Base-by-base conservation (phyloP, 1,140 invertebrate species). In the Drosophila lowei region DNA sequence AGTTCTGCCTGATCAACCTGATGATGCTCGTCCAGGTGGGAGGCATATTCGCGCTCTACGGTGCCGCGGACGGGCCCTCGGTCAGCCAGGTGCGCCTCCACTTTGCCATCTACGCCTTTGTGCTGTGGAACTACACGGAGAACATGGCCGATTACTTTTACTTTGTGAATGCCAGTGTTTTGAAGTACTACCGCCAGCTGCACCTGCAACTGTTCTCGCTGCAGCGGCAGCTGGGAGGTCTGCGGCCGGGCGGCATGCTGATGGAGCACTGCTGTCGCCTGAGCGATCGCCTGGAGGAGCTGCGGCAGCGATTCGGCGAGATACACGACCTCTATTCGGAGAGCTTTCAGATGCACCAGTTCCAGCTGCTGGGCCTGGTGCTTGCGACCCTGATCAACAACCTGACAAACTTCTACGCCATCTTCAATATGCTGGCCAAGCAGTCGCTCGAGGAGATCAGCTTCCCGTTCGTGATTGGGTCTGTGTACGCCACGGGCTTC, bases 81-180 rank as follows among this genome's bases (percentile, higher is more conserved):
- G 38, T 49, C 1, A 59, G 59, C 3, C 52, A 43, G 16, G 48
- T 86, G 28, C 80, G 84, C 1, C 57, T 67, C 0, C 70, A 90
- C 21, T 89, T 89, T 6, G 63, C 80, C 44, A 66, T 90, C 5
- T 90, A 90, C n/a, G 77, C 74, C n/a, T 90, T 90, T 46, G 71
- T 90, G 2, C 63, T 90, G 42, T 90, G 88, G 88, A 90, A 90
- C 50, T 90, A 90, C 11, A 90, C 88, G 16, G 88, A 90, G 28
- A 86, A 88, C 41, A 90, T 90, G 89, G 89, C 89, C 0, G 80
- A 90, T 30, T 90, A 86, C n/a, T 89, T 88, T 42, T 90, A 83
- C 25, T 90, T 73, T 42, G 79, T 90, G 7, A 89, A 68, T 41
- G 43, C 54, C 61, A 79, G 74, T 5, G 80, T 78, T 4, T 49